phyloP scores from a whole-genome alignment of 2,797 vertebrate genomes.

The Sebastes oblongus region DNA sequence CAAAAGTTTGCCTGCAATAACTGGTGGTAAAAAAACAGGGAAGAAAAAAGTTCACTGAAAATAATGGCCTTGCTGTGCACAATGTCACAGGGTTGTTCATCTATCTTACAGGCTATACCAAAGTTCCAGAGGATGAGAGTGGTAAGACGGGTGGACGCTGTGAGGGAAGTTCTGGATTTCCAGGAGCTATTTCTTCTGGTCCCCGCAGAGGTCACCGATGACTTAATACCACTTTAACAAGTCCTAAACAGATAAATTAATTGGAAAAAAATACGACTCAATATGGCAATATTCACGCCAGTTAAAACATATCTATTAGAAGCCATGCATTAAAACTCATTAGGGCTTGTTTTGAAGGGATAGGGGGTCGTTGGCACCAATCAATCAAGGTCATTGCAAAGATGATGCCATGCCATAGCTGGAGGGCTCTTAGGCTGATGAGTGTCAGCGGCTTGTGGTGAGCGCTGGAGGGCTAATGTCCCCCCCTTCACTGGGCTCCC shows the following conservation, averaged over 20 bases:
- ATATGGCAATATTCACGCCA: slow-evolving; percentile 46
- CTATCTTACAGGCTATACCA: neutral
- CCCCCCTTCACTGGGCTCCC: slow-evolving; percentile 28
- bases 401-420: slow-evolving; percentile 56
- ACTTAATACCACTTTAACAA: slow-evolving; percentile 34
- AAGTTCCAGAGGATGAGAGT: neutral
- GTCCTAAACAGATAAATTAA: slow-evolving; percentile 59
- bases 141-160: neutral
- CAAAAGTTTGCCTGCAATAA: neutral
- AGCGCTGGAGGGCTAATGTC: slow-evolving; percentile 56
- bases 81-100: neutral
- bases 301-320: slow-evolving; percentile 66
- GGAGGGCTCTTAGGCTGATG: slow-evolving; percentile 74
- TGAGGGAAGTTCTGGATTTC: neutral
- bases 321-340: slow-evolving; percentile 67
- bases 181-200: neutral
- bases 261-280: slow-evolving; percentile 38
- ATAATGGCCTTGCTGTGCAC: neutral
- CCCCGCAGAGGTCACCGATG: slow-evolving; percentile 28
- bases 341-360: slow-evolving; percentile 66
- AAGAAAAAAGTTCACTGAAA: neutral
- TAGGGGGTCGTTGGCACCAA: slow-evolving; percentile 58
- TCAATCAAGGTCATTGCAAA: slow-evolving; percentile 77
- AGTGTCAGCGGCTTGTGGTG: slow-evolving; percentile 63
- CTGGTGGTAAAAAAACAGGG: neutral